Evolutionary conservation across 2,797 vertebrate genomes (phyloP).

Genomic region (Pangasius djambal): DNA sequence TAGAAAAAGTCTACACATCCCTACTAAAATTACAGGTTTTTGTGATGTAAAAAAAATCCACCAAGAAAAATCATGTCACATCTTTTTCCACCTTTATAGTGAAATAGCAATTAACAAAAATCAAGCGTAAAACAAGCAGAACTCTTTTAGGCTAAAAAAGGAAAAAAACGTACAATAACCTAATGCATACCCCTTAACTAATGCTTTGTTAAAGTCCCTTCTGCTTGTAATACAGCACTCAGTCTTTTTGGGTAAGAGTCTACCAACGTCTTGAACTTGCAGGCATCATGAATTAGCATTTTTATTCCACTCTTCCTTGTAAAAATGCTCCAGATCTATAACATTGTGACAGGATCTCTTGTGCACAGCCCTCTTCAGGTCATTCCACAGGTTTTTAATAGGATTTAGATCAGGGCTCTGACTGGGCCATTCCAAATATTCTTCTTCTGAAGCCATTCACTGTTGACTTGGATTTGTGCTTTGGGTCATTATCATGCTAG

Average conservation of each 20-base stretch:
- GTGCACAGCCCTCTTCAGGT: background rate
- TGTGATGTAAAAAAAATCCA: too few species aligned
- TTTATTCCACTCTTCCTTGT: background rate
- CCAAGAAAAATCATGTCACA: too few species aligned
- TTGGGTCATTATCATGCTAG: background rate
- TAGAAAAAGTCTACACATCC: background rate
- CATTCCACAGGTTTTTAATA: background rate
- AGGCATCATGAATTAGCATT: background rate
- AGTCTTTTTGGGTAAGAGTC: background rate
- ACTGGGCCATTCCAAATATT: background rate
- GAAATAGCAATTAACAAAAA: background rate
- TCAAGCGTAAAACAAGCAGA: too few species aligned
- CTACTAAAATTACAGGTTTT: background rate
- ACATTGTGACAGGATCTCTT: background rate
- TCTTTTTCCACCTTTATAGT: background rate
- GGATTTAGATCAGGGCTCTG: background rate
- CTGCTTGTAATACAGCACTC: background rate
- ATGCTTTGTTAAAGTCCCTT: background rate
- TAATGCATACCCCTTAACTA: background rate
- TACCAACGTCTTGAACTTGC: background rate
- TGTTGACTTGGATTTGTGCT: background rate
- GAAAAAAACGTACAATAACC: background rate
- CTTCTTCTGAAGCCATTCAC: background rate
- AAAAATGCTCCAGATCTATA: background rate
- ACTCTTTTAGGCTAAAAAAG: background rate